Percentiles rank a stretch among this genome's conserved stretches.
These are phyloP conservation scores for Pituophis catenifer DNA, from an alignment of 2,113 vertebrate species.

Conservation along the genomic window DNA sequence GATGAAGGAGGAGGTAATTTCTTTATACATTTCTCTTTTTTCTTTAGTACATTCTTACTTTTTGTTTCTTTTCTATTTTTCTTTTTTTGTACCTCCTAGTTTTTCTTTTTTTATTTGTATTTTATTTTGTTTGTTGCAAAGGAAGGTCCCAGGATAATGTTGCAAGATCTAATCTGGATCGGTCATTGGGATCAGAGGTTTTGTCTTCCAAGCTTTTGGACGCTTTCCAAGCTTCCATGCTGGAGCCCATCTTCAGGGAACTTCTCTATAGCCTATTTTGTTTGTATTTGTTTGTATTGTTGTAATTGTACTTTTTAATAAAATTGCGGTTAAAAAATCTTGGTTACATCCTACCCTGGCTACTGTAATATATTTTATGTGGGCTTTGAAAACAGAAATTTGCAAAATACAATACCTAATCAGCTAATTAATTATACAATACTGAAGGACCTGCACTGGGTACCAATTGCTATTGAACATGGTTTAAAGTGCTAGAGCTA, in stretches of 20 bases:
- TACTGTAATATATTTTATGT: background rate
- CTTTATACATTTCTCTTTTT: background rate
- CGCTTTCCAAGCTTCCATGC: no score
- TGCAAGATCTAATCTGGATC: no score
- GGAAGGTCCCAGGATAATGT: no score
- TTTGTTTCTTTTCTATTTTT: background rate
- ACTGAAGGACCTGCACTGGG: background rate
- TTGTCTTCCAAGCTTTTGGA: no score
- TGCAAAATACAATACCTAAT: background rate
- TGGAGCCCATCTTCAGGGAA: no score
- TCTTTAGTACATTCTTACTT: background rate
- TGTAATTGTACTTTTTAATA: background rate
- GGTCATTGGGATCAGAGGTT: no score
- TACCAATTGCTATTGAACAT: background rate
- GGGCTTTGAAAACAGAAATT: background rate
- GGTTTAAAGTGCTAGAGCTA: background rate
- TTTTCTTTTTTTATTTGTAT: background rate
- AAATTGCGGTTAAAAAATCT: background rate
- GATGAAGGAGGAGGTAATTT: background rate
- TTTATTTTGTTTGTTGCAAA: no score
- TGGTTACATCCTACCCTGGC: background rate
- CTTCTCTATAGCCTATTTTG: no score
- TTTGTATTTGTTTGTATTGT: background rate
- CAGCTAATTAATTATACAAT: background rate
- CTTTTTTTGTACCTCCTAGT: background rate